Evolutionary conservation across 2,113 vertebrate genomes (phyloP).

Genomic region (Melanerpes aurifrons): DNA sequence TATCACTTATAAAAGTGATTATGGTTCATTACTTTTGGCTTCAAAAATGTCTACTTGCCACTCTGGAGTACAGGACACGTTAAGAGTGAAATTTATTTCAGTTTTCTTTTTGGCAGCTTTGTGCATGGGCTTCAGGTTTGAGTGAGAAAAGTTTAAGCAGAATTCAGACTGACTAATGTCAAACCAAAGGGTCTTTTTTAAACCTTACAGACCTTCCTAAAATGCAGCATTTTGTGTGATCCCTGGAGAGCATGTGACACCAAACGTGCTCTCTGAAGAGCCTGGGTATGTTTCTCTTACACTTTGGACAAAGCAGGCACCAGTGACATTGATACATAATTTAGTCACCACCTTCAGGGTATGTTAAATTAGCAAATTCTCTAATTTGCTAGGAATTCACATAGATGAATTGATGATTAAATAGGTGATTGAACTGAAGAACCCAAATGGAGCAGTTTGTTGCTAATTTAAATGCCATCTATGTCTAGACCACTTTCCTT

Average conservation of each 20-base stretch:
- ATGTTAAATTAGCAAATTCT: constrained; percentile 63
- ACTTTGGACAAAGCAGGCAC: not conserved
- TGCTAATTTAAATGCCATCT: constrained; percentile 58
- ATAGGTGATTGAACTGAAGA: constrained; percentile 58
- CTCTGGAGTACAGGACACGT: not conserved
- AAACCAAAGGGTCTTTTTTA: not conserved
- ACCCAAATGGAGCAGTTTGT: constrained; percentile 53
- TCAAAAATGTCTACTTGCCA: not conserved
- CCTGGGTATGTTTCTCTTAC: not conserved
- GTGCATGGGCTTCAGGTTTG: not conserved
- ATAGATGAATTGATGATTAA: constrained; percentile 65
- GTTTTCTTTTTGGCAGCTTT: not conserved
- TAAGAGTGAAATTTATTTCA: not conserved
- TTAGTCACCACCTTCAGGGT: constrained; percentile 65
- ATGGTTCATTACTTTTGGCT: not conserved
- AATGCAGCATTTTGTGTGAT: not conserved
- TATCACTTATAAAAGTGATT: not conserved
- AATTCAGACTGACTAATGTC: not conserved
- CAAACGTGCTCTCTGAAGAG: not conserved
- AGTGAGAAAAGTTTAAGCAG: not conserved
- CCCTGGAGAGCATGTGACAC: not conserved
- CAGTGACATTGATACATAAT: constrained; percentile 61
- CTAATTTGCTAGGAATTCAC: constrained; percentile 60
- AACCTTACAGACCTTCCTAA: not conserved
- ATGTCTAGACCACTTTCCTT: constrained; percentile 65